Percentiles rank a stretch among this genome's conserved stretches.
Evolutionary conservation across 2,797 vertebrate genomes (phyloP).

Genomic region (Hemibagrus guttatus): DNA sequence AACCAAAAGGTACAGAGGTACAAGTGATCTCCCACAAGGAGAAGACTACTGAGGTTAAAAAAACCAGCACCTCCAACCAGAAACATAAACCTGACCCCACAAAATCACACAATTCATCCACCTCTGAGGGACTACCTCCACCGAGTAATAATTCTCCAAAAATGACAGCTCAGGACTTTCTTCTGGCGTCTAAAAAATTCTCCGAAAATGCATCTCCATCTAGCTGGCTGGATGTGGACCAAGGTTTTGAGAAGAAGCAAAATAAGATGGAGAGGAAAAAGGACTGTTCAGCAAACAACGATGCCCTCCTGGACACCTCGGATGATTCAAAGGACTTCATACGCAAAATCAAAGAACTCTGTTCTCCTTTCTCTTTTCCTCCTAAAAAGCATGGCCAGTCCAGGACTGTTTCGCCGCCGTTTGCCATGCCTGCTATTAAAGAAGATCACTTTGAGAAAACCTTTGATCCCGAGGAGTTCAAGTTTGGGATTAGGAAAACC

Average conservation of each 20-base stretch:
- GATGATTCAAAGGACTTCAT: constrained; percentile 87
- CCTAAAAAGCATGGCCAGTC: constrained; percentile 81
- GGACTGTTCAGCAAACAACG: constrained; percentile 74
- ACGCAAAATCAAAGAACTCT: constrained; percentile 85
- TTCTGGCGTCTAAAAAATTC: constrained; percentile 2
- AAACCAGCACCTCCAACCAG: not conserved
- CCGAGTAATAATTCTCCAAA: constrained; percentile 34
- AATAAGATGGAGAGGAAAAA: constrained; percentile 61
- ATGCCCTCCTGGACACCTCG: constrained; percentile 76
- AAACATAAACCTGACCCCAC: not conserved
- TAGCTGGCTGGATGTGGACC: constrained; percentile 76
- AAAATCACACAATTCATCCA: constrained; percentile 25
- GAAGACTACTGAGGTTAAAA: constrained; percentile 20
- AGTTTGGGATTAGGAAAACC: constrained; percentile 85
- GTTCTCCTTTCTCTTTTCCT: constrained; percentile 81
- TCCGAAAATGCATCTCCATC: constrained; percentile 65
- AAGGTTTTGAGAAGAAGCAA: constrained; percentile 61
- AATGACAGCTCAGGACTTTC: constrained; percentile 56
- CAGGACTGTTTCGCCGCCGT: constrained; percentile 79
- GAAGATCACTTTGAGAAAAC: constrained; percentile 89
- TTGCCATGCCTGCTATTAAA: constrained; percentile 90
- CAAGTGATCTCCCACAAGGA: constrained; percentile 3
- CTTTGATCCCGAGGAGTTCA: constrained; percentile 85
- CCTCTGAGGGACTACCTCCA: constrained; percentile 49
- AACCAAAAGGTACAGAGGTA: constrained; percentile 1